These are phyloP conservation scores for Cryptus armator DNA, from an alignment of 2,888 invertebrate species.

Conservation along the genomic window DNA sequence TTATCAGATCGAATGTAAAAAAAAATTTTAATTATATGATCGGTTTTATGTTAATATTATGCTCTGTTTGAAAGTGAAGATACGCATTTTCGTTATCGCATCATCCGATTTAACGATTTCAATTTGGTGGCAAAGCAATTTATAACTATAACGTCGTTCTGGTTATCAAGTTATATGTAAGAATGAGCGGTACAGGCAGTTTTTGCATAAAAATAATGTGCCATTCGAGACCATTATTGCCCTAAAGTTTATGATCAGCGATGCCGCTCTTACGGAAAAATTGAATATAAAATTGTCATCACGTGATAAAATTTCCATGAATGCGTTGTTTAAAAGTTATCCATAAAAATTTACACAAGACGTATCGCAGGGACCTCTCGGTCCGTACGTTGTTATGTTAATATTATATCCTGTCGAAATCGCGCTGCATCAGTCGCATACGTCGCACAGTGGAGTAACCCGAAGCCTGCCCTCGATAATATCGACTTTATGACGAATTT, in stretches of 20 bases:
- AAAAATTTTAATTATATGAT: constrained; percentile 21
- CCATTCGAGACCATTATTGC: background rate
- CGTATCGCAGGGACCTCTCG: background rate
- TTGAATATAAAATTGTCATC: background rate
- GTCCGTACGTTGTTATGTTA: constrained; percentile 18
- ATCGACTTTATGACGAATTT: constrained; percentile 9
- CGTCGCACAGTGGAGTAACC: background rate
- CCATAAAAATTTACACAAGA: constrained; percentile 1
- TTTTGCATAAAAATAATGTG: background rate
- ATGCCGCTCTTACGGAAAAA: background rate
- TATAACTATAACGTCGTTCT: background rate
- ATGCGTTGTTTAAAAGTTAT: background rate
- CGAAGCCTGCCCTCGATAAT: background rate
- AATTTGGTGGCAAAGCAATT: background rate
- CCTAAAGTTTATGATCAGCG: background rate
- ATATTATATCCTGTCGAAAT: constrained; percentile 11
- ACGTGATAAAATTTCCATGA: background rate
- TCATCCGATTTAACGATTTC: background rate
- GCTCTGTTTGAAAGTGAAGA: constrained; percentile 48
- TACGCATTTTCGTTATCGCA: constrained; percentile 10
- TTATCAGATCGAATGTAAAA: too few species aligned
- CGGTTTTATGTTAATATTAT: constrained; percentile 57
- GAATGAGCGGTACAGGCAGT: background rate
- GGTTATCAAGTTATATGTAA: background rate
- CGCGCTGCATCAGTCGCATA: background rate